These are phyloP conservation scores for Drosophila nikananu DNA, from an alignment of 1,140 invertebrate species.

Conservation along the genomic window DNA sequence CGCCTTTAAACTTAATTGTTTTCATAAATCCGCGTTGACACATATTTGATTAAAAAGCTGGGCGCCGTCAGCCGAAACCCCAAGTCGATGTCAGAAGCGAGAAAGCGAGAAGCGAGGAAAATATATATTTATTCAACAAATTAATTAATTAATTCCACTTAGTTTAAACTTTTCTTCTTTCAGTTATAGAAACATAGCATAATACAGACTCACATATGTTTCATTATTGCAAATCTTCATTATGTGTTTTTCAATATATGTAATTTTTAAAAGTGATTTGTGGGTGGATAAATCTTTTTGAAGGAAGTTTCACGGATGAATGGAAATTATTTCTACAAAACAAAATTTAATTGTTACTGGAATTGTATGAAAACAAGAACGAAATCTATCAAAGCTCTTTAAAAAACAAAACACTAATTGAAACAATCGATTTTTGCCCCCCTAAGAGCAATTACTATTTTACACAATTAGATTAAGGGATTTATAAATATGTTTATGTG, in stretches of 20 bases:
- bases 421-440: neutral
- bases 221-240: neutral
- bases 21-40: conserved; percentile 77
- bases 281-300: too few species aligned
- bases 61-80: conserved; percentile 4
- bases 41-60: conserved; percentile 75
- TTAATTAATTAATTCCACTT: conserved; percentile 52
- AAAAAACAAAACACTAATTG: too few species aligned
- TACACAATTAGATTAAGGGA: too few species aligned
- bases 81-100: conserved; percentile 1
- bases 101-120: neutral
- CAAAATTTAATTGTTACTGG: neutral
- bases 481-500: too few species aligned
- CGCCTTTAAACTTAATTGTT: conserved; percentile 69
- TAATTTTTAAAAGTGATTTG: conserved; percentile 27
- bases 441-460: too few species aligned
- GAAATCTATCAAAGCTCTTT: too few species aligned
- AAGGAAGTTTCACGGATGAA: too few species aligned
- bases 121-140: conserved; percentile 28
- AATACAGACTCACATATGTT: neutral
- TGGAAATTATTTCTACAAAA: too few species aligned
- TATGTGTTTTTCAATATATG: neutral
- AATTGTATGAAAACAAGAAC: neutral
- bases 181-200: neutral
- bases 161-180: too few species aligned